Conservation (phyloP, 2,113 vertebrate species). For the Pyxicephalus adspersus region DNA sequence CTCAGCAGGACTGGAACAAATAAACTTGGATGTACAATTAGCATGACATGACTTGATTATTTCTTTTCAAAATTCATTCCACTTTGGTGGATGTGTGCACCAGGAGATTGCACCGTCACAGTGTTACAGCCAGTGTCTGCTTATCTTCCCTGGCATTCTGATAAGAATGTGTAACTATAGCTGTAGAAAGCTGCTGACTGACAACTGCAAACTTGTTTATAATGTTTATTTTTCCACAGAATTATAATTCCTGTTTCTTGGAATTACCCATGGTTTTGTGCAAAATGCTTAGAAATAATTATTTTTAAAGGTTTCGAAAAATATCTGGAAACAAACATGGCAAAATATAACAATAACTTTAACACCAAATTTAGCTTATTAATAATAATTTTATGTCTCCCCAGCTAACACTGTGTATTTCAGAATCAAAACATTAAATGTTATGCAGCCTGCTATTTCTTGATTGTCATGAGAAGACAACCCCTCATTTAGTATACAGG, state of each 20-base stretch:
- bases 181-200: slow-evolving; percentile 23
- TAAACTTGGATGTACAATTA: background rate
- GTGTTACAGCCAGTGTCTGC: slow-evolving; percentile 19
- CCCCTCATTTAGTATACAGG: too few relatives aligned
- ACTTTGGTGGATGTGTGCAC: background rate
- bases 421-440: too few relatives aligned
- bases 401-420: too few relatives aligned
- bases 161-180: slow-evolving; percentile 22
- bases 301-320: too few relatives aligned
- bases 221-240: background rate
- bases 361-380: too few relatives aligned
- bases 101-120: slow-evolving; percentile 28
- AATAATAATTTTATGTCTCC: too few relatives aligned
- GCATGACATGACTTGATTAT: background rate
- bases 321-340: too few relatives aligned
- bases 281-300: background rate
- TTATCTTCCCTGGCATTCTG: slow-evolving; percentile 27
- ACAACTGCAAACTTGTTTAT: slow-evolving; percentile 5
- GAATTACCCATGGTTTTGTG: background rate
- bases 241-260: background rate
- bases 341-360: too few relatives aligned
- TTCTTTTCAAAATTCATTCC: background rate
- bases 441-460: too few relatives aligned
- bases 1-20: background rate
- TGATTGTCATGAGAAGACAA: too few relatives aligned